Evolutionary conservation across 2,113 vertebrate species (phyloP), one percentile per base, ranked within the genome.

Genomic region (Copsychus sechellarum): DNA sequence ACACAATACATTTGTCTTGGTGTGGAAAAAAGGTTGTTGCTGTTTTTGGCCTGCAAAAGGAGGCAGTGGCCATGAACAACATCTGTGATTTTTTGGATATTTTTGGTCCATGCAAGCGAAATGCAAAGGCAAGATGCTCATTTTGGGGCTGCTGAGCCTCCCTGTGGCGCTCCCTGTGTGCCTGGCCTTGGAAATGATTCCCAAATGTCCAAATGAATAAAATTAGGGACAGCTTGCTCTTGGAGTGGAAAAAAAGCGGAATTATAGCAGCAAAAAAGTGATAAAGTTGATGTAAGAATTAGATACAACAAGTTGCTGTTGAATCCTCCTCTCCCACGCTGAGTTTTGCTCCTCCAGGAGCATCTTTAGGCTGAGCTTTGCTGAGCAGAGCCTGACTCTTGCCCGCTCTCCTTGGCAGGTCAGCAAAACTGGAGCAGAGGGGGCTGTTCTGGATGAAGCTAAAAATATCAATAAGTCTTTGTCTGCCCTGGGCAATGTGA

Each of bases 381-480:
- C 15, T 12, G 48, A 20, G 58, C 61, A 61, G 36, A 22, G 56
- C 71, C 91, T 96, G 76, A 97, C 74, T 82, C 62, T 29, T 58
- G 36, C 89, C 82, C 82, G 51, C 92, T 91, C 58, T 97, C 73
- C 72, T 91, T 93, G 87, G 70, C 94, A 99, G 99, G 99, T 99
- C 97, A 99, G 99, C 98, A 99, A 99, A 98, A 99, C 99, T 2
- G 99, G 99, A 95, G 99, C 99, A 4, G 99, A 99, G 97, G 99
- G 99, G 16, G 96, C 99, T 8, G 99, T 99, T 60, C 97, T 99
- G 23, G 99, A 99, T 19, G 99, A 99, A 98, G 99, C 99, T 80
- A 99, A 99, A 98, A 99, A 99, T 96, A 99, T 99, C 98, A 99
- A 99, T 98, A 99, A 99, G 89, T 99, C 99, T 97, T 97, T 99